phyloP scores from a whole-genome alignment of 2,797 vertebrate genomes.

The Clamator glandarius region DNA sequence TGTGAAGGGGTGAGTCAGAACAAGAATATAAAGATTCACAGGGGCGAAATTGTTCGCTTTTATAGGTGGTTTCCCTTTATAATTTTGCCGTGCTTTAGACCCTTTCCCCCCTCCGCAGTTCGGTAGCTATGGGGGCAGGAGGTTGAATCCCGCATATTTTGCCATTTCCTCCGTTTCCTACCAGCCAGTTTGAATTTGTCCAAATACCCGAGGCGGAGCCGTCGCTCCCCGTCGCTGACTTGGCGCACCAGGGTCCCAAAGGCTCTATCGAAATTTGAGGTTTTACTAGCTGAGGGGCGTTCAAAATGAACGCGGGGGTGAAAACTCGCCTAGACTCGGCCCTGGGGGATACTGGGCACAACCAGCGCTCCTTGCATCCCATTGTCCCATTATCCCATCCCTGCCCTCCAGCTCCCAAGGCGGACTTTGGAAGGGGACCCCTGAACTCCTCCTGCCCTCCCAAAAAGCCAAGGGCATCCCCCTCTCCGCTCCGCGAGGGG shows the following conservation, averaged over 20 bases:
- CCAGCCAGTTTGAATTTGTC: neutral
- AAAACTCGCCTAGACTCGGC: neutral
- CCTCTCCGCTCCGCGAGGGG: rapidly evolving
- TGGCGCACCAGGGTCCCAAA: neutral
- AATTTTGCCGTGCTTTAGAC: neutral
- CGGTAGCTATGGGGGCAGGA: neutral
- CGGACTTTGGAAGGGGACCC: neutral
- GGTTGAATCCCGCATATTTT: neutral
- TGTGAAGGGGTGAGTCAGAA: neutral
- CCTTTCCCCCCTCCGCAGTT: neutral
- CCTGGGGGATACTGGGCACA: neutral
- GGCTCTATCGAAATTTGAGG: neutral
- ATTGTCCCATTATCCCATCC: no score
- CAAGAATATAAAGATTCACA: neutral
- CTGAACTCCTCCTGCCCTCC: neutral
- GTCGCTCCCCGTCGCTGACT: rapidly evolving
- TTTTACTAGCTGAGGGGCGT: neutral
- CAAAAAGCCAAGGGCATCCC: neutral
- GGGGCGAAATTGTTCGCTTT: neutral
- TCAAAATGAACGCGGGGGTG: neutral
- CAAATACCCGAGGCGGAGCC: neutral
- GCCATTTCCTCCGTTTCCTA: constrained; percentile 19
- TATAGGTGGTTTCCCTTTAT: neutral
- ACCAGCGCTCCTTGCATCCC: neutral
- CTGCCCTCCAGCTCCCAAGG: neutral